Evolutionary conservation across 2,797 vertebrate genomes (phyloP).

Genomic region (Semotilus atromaculatus): DNA sequence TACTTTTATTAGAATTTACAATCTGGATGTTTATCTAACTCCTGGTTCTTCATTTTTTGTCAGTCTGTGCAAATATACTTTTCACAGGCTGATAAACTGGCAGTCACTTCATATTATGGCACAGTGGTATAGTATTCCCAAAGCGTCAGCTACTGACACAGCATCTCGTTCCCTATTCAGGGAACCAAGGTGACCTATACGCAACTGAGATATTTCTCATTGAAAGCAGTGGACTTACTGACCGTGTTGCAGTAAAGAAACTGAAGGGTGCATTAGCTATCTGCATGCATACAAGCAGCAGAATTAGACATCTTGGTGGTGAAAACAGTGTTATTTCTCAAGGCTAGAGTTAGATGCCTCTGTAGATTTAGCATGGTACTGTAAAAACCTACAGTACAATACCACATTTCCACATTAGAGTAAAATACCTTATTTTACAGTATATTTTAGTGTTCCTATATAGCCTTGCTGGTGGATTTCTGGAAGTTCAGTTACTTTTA

Average conservation of each 20-base stretch:
- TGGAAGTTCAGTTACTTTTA: neutral
- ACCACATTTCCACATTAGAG: neutral
- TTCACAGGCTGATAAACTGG: neutral
- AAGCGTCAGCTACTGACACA: neutral
- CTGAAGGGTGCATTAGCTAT: neutral
- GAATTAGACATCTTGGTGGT: neutral
- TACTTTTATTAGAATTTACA: neutral
- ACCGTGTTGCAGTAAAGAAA: neutral
- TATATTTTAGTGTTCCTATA: neutral
- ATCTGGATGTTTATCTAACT: constrained; percentile 2
- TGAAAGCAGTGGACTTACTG: neutral
- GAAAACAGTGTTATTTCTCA: neutral
- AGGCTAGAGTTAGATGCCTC: neutral
- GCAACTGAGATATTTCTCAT: neutral
- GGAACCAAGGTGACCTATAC: neutral
- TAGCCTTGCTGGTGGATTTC: neutral
- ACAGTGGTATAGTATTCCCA: neutral
- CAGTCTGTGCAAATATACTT: neutral
- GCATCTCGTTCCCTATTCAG: neutral
- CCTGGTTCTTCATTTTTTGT: neutral
- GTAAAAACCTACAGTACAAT: neutral
- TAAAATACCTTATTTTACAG: neutral
- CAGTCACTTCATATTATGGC: neutral
- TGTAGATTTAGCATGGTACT: neutral
- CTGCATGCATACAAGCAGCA: neutral